phyloP scores from a whole-genome alignment of 2,113 vertebrate species.

The Cisticola juncidis region DNA sequence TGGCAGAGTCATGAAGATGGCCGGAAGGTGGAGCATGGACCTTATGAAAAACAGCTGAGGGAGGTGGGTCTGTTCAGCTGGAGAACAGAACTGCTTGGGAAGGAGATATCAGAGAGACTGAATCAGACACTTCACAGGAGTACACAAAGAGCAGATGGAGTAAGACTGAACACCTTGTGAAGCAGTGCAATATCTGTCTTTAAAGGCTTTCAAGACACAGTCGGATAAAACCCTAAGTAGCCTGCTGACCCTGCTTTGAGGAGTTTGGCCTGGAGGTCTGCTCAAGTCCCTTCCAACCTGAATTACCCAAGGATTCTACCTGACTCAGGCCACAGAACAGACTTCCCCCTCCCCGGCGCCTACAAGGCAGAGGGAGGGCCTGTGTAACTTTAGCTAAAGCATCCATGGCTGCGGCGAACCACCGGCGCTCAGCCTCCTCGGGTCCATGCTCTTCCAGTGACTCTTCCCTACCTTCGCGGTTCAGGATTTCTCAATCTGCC shows the following conservation, averaged over 20 bases:
- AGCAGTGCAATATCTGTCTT: rapidly evolving
- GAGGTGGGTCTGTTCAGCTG: background rate
- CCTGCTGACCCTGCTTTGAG: background rate
- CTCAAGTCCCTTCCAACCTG: background rate
- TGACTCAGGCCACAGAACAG: background rate
- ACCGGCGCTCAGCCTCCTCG: background rate
- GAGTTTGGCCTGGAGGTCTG: background rate
- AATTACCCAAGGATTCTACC: background rate
- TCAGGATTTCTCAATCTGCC: rapidly evolving
- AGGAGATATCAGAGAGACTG: background rate
- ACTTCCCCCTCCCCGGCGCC: background rate
- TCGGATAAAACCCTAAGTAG: background rate
- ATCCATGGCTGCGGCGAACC: background rate
- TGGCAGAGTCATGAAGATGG: background rate
- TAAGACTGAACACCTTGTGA: background rate
- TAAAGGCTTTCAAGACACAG: background rate
- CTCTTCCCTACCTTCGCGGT: rapidly evolving
- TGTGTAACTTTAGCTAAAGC: too few relatives aligned
- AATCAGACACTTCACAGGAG: background rate
- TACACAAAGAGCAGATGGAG: rapidly evolving
- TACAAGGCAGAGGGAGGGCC: background rate
- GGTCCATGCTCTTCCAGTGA: rapidly evolving
- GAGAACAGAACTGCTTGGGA: background rate
- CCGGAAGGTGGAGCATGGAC: background rate
- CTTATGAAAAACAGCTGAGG: background rate